Percentiles rank a stretch among this genome's conserved stretches.
Evolutionary conservation across 2,113 vertebrate genomes (phyloP).

Genomic region (Egretta garzetta): DNA sequence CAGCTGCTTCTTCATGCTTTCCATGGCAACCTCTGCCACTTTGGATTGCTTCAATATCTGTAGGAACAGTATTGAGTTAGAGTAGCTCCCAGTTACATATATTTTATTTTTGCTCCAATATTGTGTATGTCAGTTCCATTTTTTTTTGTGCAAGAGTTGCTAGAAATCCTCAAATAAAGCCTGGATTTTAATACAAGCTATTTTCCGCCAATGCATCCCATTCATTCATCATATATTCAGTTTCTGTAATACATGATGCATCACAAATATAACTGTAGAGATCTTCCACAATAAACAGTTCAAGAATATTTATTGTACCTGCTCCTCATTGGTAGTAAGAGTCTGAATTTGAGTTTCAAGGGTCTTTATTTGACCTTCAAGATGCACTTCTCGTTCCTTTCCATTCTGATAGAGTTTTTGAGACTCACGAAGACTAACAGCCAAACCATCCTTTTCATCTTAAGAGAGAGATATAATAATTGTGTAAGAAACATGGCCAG

Average conservation of each 20-base stretch:
- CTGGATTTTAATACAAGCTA: neutral
- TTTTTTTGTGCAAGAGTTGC: neutral
- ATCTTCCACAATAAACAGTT: neutral
- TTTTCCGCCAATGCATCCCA: neutral
- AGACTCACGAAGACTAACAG: constrained; percentile 86
- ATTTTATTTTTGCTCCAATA: neutral
- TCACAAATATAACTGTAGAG: neutral
- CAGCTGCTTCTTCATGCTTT: constrained; percentile 92
- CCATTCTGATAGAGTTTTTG: constrained; percentile 82
- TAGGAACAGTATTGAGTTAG: neutral
- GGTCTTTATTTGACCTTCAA: constrained; percentile 84
- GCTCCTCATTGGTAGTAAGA: constrained; percentile 83
- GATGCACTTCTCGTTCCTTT: constrained; percentile 84
- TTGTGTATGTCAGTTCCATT: neutral
- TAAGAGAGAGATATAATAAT: neutral
- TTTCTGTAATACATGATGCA: neutral
- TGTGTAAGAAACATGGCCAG: neutral
- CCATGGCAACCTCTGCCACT: constrained; percentile 87
- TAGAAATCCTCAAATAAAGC: neutral
- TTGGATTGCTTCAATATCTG: constrained; percentile 86
- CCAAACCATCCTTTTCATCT: constrained; percentile 93
- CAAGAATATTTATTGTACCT: constrained; percentile 71
- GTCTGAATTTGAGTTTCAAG: constrained; percentile 85
- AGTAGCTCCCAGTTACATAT: neutral
- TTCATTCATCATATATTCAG: neutral